A percentile compares a stretch with the other conserved stretches of the same genome.
phyloP scores from a whole-genome alignment of 1,140 invertebrate genomes.

The Zaprionus gabonicus region DNA sequence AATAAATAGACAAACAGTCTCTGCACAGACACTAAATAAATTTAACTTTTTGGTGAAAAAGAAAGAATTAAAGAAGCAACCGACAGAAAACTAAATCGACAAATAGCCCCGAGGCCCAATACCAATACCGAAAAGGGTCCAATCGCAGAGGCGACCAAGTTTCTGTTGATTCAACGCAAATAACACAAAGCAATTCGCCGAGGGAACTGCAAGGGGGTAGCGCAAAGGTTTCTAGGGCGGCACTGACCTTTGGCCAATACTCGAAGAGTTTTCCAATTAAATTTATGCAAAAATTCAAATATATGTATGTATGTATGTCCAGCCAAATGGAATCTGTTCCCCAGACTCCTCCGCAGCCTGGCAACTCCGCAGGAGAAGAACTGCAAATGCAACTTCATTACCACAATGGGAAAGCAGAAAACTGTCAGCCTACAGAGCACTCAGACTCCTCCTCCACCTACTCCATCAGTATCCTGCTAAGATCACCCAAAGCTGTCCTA shows the following conservation, averaged over 20 bases:
- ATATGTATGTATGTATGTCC: neutral
- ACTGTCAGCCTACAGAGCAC: constrained; percentile 9
- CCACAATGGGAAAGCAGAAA: constrained; percentile 38
- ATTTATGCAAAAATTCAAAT: constrained; percentile 53
- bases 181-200: constrained; percentile 24
- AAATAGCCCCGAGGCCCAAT: constrained; percentile 26
- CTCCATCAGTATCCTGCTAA: too few relatives aligned
- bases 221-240: constrained; percentile 1
- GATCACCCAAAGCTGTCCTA: constrained; percentile 12
- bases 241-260: constrained; percentile 23
- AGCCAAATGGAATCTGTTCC: neutral
- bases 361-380: neutral
- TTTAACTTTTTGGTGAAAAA: constrained; percentile 36
- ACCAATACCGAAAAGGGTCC: constrained; percentile 20
- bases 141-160: constrained; percentile 8
- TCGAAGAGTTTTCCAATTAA: constrained; percentile 56
- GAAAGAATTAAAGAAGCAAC: constrained; percentile 9
- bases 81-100: constrained; percentile 15
- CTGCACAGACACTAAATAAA: constrained; percentile 58
- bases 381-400: constrained; percentile 42
- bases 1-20: constrained; percentile 67
- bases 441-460: neutral
- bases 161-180: constrained; percentile 42
- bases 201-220: neutral
- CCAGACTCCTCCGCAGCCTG: neutral